Conservation (phyloP, 2,113 vertebrate genomes). For the Neopipo cinnamomea region DNA sequence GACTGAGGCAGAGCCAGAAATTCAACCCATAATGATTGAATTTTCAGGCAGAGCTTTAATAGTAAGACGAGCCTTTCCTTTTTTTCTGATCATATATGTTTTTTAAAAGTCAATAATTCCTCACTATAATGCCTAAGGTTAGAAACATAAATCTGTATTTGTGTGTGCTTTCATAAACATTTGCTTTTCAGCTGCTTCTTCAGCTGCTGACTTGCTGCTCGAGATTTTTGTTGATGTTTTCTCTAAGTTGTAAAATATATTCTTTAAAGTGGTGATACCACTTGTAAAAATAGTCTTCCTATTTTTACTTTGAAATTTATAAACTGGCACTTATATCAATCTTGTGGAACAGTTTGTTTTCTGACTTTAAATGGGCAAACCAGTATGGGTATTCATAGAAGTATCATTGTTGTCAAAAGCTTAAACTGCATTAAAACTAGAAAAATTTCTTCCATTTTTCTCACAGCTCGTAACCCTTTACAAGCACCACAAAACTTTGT, state of each 20-base stretch:
- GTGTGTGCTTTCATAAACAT: background rate
- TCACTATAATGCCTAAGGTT: background rate
- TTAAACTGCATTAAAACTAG: background rate
- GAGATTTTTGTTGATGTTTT: background rate
- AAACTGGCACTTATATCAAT: background rate
- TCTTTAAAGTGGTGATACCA: background rate
- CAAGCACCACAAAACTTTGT: background rate
- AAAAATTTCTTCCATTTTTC: background rate
- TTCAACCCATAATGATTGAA: background rate
- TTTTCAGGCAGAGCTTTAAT: background rate
- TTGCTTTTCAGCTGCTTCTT: conserved; percentile 1
- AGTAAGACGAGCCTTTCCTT: background rate
- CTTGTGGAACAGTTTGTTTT: background rate
- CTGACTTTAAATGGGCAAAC: background rate
- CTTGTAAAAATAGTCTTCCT: background rate
- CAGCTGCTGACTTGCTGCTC: background rate
- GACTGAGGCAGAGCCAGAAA: background rate
- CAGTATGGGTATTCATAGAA: background rate
- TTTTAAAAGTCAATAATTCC: background rate
- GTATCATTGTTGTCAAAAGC: background rate
- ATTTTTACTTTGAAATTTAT: background rate
- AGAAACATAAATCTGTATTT: background rate
- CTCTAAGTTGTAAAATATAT: background rate
- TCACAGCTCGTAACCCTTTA: background rate
- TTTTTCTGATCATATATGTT: background rate